Base-by-base conservation (phyloP, 92 coral and sea anemone species). In the Siderastrea radians region DNA sequence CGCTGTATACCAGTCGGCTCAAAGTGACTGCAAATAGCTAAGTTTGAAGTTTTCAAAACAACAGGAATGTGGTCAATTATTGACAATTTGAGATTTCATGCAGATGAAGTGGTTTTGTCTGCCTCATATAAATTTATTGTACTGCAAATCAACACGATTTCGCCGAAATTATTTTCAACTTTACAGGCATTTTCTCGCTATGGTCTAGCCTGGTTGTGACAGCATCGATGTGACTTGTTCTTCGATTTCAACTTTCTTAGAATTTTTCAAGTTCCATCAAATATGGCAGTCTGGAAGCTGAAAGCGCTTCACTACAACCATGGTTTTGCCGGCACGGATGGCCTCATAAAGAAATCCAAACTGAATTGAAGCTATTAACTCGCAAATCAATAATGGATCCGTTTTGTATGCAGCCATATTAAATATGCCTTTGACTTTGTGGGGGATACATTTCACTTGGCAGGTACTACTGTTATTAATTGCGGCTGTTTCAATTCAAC, bases 1-100 rank as follows among this genome's bases (percentile, higher is more conserved):
- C 69, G 68, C 78, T 46, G 69, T 13, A 5, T n/a, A 9, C 6
- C 70, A 82, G 68, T 52, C 65, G 77, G 53, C 86, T 68, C 86
- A 67, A 16, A 7, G 12, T 49, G 16, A 4, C 16, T 60, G 68
- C 1, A 58, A 57, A 60, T 5, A 44, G 68, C 57, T 10, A 0
- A 49, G 6, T 26, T 26, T 26, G 2, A 0, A 49, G 6, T 26
- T 26, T 26, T 26, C 38, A 26, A 55, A 2, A 1, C 62, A 19
- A 52, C 63, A 2, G 11, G 2, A 11, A 60, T 7, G 17, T n/a
- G 1, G 1, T 78, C 11, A 78, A 78, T 61, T 78, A 61, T 78
- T 61, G 70, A 59, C 54, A 77, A 59, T 77, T 57, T 60, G 68
- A 78, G 47, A 48, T 47, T 61, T 61, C 65, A 11, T 74, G 78